Evolutionary conservation across 2,888 invertebrate genomes (phyloP).

Genomic region (Aleiodes alternator): DNA sequence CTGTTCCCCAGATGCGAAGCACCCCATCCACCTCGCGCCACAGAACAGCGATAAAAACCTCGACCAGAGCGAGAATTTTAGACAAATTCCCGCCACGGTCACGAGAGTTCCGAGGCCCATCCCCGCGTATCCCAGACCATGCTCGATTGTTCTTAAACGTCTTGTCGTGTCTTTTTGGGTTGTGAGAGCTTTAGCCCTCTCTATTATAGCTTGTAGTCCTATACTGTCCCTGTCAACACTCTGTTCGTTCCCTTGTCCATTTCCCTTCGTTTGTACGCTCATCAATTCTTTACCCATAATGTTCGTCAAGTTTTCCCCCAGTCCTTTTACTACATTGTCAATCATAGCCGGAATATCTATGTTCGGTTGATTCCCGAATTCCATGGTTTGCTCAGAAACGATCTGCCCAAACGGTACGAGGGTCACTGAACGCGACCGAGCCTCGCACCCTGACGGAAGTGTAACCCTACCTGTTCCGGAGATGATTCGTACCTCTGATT

Average conservation of each 20-base stretch:
- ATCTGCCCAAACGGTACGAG: neutral
- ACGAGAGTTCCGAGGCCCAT: neutral
- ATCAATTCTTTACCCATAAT: neutral
- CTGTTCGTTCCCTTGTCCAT: neutral
- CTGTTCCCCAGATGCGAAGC: neutral
- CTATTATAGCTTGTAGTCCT: neutral
- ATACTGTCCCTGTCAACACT: neutral
- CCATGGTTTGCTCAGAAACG: neutral
- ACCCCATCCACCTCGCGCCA: neutral
- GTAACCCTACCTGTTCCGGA: neutral
- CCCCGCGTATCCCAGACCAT: neutral
- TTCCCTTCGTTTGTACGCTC: neutral
- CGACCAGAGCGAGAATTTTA: neutral
- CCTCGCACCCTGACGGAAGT: neutral
- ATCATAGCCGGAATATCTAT: neutral
- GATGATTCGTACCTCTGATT: neutral
- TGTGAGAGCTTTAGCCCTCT: neutral
- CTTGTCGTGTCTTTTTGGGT: neutral
- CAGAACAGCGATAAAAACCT: neutral
- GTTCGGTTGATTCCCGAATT: neutral
- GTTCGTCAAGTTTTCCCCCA: neutral
- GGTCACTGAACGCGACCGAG: neutral
- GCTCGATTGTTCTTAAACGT: neutral
- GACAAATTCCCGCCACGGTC: neutral
- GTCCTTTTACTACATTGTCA: neutral